These are phyloP conservation scores for Onychorhynchus coronatus DNA, from an alignment of 2,113 vertebrate species.

Conservation along the genomic window DNA sequence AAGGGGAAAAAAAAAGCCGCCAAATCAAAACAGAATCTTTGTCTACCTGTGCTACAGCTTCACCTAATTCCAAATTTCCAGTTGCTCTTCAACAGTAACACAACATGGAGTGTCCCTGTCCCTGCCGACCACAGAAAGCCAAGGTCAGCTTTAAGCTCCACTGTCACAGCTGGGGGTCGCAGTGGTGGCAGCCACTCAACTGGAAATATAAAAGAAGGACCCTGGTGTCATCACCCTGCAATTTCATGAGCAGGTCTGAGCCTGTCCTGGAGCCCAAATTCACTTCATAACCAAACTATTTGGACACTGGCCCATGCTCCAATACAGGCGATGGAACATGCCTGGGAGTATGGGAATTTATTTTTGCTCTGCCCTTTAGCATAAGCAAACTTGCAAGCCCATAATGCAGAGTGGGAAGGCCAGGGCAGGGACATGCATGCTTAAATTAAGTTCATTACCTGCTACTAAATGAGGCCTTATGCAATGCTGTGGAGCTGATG, in stretches of 20 bases:
- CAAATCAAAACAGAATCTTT: background rate
- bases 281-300: constrained; percentile 46
- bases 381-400: background rate
- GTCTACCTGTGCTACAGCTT: background rate
- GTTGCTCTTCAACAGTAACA: background rate
- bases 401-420: background rate
- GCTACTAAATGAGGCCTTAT: background rate
- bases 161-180: background rate
- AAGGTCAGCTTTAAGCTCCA: background rate
- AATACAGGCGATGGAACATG: constrained; percentile 30
- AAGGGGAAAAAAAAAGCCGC: background rate
- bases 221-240: constrained; percentile 9
- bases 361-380: constrained; percentile 58
- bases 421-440: background rate
- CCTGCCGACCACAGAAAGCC: background rate
- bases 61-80: background rate
- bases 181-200: background rate
- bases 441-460: constrained; percentile 14
- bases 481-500: background rate
- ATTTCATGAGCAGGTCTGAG: constrained; percentile 27
- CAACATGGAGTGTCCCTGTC: background rate
- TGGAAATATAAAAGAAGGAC: background rate
- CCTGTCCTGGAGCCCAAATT: constrained; percentile 30
- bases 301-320: constrained; percentile 13
- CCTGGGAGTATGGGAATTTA: constrained; percentile 42